phyloP scores from a whole-genome alignment of 2,113 vertebrate species.

The Crypturellus undulatus region DNA sequence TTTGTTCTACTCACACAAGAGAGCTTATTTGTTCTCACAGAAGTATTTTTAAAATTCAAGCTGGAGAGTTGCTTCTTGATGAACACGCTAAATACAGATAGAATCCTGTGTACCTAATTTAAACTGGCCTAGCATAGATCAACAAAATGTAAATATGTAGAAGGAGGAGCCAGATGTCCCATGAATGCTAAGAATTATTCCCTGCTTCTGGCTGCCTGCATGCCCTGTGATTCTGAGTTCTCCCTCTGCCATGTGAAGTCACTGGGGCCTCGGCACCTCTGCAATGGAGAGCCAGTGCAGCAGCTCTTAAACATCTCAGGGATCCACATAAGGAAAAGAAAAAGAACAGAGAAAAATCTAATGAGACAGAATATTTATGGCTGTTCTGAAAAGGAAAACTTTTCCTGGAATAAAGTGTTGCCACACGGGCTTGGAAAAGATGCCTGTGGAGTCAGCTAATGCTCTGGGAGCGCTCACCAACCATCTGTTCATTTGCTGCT shows the following conservation, averaged over 20 bases:
- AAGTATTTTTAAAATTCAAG: not conserved
- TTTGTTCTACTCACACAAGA: not conserved
- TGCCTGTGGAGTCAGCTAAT: not conserved
- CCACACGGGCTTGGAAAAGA: not conserved
- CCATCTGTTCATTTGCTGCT: slow-evolving; percentile 55
- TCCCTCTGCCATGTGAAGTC: not conserved
- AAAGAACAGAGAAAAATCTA: not conserved
- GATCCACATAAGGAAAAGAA: not conserved
- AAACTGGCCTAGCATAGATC: not conserved
- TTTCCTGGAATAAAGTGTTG: slow-evolving; percentile 3
- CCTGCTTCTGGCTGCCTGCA: not conserved
- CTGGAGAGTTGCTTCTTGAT: not conserved
- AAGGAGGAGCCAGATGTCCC: not conserved
- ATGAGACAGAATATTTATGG: not conserved
- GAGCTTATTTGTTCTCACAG: not conserved
- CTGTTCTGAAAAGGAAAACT: slow-evolving; percentile 3
- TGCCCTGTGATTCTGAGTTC: not conserved
- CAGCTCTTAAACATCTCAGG: not conserved
- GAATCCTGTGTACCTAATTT: not conserved
- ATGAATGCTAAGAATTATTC: not conserved
- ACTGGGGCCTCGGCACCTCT: not conserved
- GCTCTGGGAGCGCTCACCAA: slow-evolving; percentile 13
- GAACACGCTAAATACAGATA: not conserved
- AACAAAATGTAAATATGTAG: not conserved
- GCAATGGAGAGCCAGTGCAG: not conserved